Conservation (phyloP, 2,888 invertebrate genomes). For the Callyntrura guangdongensis region DNA sequence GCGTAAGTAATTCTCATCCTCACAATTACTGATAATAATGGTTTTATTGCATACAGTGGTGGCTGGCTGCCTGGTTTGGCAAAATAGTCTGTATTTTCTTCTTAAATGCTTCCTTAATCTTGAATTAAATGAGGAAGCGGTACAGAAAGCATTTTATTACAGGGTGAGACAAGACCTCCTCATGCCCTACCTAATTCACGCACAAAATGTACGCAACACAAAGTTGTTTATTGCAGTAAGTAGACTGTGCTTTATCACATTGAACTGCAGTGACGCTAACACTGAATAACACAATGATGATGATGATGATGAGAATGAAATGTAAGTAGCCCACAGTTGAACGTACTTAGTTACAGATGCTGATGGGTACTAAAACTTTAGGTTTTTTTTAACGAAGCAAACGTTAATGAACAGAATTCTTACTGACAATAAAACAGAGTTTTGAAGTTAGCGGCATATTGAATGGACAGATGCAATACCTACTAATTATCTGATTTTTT, state of each 20-base stretch:
- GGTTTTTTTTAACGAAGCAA: too few species aligned
- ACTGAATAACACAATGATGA: not conserved
- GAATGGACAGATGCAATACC: too few species aligned
- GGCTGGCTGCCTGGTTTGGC: not conserved
- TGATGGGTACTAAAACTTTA: too few species aligned
- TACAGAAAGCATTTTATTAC: conserved; percentile 51
- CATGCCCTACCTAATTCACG: conserved; percentile 23
- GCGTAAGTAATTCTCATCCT: not conserved
- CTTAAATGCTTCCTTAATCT: conserved; percentile 6
- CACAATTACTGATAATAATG: not conserved
- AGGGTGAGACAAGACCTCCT: conserved; percentile 25
- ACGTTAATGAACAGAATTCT: too few species aligned
- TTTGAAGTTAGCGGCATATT: too few species aligned
- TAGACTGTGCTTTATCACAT: not conserved
- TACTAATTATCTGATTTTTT: too few species aligned
- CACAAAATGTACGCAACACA: conserved; percentile 9
- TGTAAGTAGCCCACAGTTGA: too few species aligned
- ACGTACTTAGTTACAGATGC: too few species aligned
- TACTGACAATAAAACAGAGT: too few species aligned
- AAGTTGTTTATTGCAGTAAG: not conserved
- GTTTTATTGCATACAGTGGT: not conserved
- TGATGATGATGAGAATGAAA: too few species aligned
- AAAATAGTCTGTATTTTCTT: not conserved
- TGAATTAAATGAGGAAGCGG: conserved; percentile 70
- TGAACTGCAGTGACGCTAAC: not conserved